Evolutionary conservation across 2,888 invertebrate genomes (phyloP).

Genomic region (Mycalesis mineus): DNA sequence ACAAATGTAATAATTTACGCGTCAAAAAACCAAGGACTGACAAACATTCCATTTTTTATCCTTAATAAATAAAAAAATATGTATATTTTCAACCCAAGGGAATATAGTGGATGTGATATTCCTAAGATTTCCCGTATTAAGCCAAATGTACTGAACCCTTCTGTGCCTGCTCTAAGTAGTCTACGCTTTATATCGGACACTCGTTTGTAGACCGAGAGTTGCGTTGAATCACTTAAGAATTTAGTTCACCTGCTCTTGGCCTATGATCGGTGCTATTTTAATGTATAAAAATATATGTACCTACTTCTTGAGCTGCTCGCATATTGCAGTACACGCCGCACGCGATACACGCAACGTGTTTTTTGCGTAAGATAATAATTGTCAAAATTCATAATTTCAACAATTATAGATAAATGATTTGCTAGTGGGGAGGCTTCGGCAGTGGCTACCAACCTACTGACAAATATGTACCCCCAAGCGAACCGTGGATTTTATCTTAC

Average conservation of each 20-base stretch:
- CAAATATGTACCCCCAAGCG: too few species aligned
- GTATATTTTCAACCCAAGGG: conserved; percentile 47
- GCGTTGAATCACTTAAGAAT: not conserved
- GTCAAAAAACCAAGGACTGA: conserved; percentile 7
- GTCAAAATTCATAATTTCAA: too few species aligned
- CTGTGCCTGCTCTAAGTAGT: conserved; percentile 73
- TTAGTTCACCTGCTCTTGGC: conserved; percentile 12
- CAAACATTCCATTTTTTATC: conserved; percentile 55
- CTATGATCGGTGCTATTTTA: conserved; percentile 21
- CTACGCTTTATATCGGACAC: conserved; percentile 42
- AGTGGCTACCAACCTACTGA: too few species aligned
- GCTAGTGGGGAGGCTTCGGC: too few species aligned
- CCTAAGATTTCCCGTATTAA: conserved; percentile 68
- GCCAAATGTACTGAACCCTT: conserved; percentile 77
- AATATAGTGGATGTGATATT: conserved; percentile 70
- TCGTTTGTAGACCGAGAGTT: conserved; percentile 16
- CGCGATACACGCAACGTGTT: not conserved
- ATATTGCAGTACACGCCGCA: not conserved
- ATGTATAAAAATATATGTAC: conserved; percentile 22
- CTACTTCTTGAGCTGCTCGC: conserved; percentile 18
- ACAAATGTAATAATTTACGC: not conserved
- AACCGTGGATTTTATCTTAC: too few species aligned
- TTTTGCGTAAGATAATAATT: not conserved
- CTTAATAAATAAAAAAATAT: not conserved
- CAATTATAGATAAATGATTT: too few species aligned